These are phyloP conservation scores for Hirundo rustica DNA, from an alignment of 2,797 vertebrate genomes.

Conservation along the genomic window DNA sequence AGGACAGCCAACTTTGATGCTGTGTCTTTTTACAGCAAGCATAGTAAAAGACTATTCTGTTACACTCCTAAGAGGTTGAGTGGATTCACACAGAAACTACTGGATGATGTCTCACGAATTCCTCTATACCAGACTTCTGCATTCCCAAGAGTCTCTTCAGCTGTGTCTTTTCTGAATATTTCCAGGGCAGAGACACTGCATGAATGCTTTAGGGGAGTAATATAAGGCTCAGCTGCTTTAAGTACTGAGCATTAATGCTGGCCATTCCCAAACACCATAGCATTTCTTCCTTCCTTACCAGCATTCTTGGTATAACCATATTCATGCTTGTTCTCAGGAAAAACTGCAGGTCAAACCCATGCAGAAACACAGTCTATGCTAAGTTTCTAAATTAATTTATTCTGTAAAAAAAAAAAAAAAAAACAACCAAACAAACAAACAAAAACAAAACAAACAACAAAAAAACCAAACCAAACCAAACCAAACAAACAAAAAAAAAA, in stretches of 20 bases:
- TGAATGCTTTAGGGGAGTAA: not conserved
- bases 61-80: not conserved
- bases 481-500: too few species aligned
- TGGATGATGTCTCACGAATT: fast-evolving
- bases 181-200: not conserved
- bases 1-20: not conserved
- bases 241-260: not conserved
- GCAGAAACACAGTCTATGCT: not conserved
- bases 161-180: not conserved
- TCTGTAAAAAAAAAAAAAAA: not conserved
- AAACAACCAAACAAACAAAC: too few species aligned
- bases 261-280: not conserved
- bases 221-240: not conserved
- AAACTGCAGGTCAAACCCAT: not conserved
- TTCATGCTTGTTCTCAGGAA: not conserved
- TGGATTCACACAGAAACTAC: not conserved
- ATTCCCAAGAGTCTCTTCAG: not conserved
- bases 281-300: not conserved
- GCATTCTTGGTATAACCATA: not conserved
- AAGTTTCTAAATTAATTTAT: not conserved
- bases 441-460: too few species aligned
- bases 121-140: not conserved
- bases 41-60: not conserved
- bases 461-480: too few species aligned
- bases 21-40: not conserved